phyloP scores from a whole-genome alignment of 2,888 invertebrate genomes.

The Axea sp. region DNA sequence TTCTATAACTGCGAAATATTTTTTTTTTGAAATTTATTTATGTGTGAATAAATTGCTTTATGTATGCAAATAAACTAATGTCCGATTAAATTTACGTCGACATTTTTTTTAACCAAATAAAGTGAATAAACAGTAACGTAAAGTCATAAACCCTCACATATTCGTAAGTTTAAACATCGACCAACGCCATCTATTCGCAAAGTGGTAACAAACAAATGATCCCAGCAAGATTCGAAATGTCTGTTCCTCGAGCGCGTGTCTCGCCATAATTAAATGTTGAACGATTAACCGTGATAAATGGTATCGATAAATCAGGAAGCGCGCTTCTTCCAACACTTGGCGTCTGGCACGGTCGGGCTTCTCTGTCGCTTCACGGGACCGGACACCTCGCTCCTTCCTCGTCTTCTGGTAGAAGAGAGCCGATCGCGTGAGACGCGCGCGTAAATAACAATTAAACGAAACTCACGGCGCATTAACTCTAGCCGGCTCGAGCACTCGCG shows the following conservation, averaged over 20 bases:
- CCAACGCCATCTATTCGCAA: slow-evolving; percentile 2
- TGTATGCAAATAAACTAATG: no score
- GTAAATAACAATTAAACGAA: slow-evolving; percentile 75
- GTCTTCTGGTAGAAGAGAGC: slow-evolving; percentile 6
- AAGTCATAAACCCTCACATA: no score
- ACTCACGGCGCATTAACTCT: slow-evolving; percentile 65
- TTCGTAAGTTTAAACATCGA: slow-evolving; percentile 1
- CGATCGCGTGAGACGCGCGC: slow-evolving; percentile 72
- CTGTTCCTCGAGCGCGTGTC: slow-evolving; percentile 61
- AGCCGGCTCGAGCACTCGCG: slow-evolving; percentile 60
- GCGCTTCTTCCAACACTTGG: slow-evolving; percentile 58
- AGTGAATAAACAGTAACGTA: no score
- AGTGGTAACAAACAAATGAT: slow-evolving; percentile 23
- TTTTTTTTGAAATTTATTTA: no score
- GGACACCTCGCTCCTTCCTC: slow-evolving; percentile 19
- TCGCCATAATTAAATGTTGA: slow-evolving; percentile 62
- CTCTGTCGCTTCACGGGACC: slow-evolving; percentile 16
- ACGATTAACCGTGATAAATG: slow-evolving; percentile 70
- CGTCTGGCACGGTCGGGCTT: slow-evolving; percentile 52
- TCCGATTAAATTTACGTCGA: no score
- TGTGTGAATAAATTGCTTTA: no score
- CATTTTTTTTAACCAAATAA: no score
- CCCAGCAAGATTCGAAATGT: slow-evolving; percentile 12
- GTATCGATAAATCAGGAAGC: slow-evolving; percentile 69
- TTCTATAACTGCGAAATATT: no score